Evolutionary conservation across 2,113 vertebrate genomes (phyloP).

Genomic region (Nerophis ophidion): DNA sequence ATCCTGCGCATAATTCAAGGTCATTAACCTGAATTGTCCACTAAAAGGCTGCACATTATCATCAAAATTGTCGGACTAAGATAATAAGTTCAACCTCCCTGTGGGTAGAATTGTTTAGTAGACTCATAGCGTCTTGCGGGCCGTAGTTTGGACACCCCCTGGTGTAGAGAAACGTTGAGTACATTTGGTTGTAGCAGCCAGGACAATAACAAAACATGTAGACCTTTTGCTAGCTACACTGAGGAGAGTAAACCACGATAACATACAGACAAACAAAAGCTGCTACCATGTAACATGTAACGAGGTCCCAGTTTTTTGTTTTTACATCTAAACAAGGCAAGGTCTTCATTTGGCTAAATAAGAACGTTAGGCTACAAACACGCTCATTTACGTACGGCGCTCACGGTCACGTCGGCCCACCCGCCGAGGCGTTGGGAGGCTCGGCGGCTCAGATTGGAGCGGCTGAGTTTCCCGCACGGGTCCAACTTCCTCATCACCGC

Average conservation of each 20-base stretch:
- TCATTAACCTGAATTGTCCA: too few species aligned
- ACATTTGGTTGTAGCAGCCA: slow-evolving; percentile 52
- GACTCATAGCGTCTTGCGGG: too few species aligned
- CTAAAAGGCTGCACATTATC: too few species aligned
- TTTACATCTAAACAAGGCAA: slow-evolving; percentile 19
- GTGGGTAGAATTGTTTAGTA: too few species aligned
- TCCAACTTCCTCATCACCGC: slow-evolving; percentile 58
- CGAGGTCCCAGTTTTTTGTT: slow-evolving; percentile 17
- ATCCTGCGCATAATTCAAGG: too few species aligned
- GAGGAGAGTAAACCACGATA: slow-evolving; percentile 24
- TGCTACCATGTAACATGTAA: slow-evolving; percentile 18
- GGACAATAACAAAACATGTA: slow-evolving; percentile 25
- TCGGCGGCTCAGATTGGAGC: slow-evolving; percentile 54
- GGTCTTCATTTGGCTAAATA: slow-evolving; percentile 9
- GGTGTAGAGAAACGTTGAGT: slow-evolving; percentile 26
- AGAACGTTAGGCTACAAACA: slow-evolving; percentile 12
- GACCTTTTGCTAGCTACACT: slow-evolving; percentile 40
- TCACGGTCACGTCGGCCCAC: slow-evolving; percentile 53
- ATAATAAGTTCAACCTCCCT: too few species aligned
- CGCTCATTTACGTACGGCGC: slow-evolving; percentile 45
- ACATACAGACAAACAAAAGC: slow-evolving; percentile 20
- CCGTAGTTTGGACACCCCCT: too few species aligned
- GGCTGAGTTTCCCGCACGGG: slow-evolving; percentile 58
- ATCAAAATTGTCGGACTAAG: too few species aligned
- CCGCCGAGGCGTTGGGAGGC: slow-evolving; percentile 45